phyloP scores from a whole-genome alignment of 1,140 invertebrate genomes.

The Ips typographus region DNA sequence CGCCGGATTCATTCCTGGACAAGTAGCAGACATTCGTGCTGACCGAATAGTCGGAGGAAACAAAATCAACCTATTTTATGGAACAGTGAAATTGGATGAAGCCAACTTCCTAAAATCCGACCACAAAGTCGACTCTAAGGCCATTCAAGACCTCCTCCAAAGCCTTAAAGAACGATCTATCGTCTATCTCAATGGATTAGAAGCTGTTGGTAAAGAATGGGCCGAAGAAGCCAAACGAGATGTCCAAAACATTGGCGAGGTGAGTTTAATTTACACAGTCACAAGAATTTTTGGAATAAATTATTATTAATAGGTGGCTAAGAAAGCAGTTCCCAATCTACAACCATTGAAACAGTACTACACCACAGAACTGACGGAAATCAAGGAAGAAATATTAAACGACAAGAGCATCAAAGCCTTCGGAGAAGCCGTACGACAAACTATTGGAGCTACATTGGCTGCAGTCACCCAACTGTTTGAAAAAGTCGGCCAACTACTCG shows the following conservation, averaged over 20 bases:
- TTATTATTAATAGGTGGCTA: constrained; percentile 41
- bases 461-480: constrained; percentile 54
- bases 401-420: constrained; percentile 68
- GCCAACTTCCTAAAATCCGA: constrained; percentile 68
- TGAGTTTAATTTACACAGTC: background rate
- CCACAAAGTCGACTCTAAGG: constrained; percentile 63
- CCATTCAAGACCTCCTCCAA: constrained; percentile 57
- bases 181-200: constrained; percentile 37
- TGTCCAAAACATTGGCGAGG: constrained; percentile 48
- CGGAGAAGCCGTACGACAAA: constrained; percentile 62
- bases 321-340: constrained; percentile 63
- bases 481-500: constrained; percentile 53
- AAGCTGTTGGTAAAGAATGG: constrained; percentile 26
- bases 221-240: constrained; percentile 49
- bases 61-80: constrained; percentile 62
- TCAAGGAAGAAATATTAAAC: constrained; percentile 64
- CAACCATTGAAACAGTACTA: constrained; percentile 61
- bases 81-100: constrained; percentile 63
- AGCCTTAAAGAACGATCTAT: constrained; percentile 23
- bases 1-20: constrained; percentile 62
- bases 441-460: constrained; percentile 55
- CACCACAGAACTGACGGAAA: constrained; percentile 59
- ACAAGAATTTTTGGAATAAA: background rate
- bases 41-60: constrained; percentile 57
- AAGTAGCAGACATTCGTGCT: constrained; percentile 64